Conservation (phyloP, 1,140 invertebrate species). For the Tetramorium parvispinum region DNA sequence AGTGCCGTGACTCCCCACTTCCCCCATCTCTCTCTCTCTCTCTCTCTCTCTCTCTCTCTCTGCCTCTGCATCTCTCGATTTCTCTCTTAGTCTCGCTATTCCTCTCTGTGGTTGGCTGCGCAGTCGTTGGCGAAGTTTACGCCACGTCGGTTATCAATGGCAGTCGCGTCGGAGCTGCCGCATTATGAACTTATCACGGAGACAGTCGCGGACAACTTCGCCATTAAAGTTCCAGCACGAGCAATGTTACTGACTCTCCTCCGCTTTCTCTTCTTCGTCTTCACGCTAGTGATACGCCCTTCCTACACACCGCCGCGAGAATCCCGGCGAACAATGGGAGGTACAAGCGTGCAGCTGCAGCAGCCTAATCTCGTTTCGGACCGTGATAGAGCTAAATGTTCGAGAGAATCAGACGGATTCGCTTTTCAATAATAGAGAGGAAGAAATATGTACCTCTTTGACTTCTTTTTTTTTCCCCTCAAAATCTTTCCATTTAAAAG, state of each 20-base stretch:
- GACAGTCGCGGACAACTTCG: slow-evolving; percentile 66
- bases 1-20: slow-evolving; percentile 10
- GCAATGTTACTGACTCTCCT: slow-evolving; percentile 28
- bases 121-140: slow-evolving; percentile 66
- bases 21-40: neutral
- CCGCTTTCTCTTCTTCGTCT: slow-evolving; percentile 27
- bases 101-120: slow-evolving; percentile 47
- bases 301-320: slow-evolving; percentile 1
- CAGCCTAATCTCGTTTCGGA: slow-evolving; percentile 37
- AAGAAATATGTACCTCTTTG: neutral
- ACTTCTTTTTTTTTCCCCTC: neutral
- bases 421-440: neutral
- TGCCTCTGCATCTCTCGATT: slow-evolving; percentile 7
- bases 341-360: slow-evolving; percentile 30
- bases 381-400: slow-evolving; percentile 27
- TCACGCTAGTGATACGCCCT: slow-evolving; percentile 13
- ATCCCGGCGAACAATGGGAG: slow-evolving; percentile 40
- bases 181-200: slow-evolving; percentile 68
- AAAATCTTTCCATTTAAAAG: neutral
- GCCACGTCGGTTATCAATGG: slow-evolving; percentile 66
- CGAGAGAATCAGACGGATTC: neutral
- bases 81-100: slow-evolving; percentile 1
- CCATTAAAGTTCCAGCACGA: slow-evolving; percentile 63
- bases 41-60: neutral
- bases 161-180: slow-evolving; percentile 52